Evolutionary conservation across 2,888 invertebrate species (phyloP), one percentile per base, ranked within the genome.

Genomic region (Boloria selene): DNA sequence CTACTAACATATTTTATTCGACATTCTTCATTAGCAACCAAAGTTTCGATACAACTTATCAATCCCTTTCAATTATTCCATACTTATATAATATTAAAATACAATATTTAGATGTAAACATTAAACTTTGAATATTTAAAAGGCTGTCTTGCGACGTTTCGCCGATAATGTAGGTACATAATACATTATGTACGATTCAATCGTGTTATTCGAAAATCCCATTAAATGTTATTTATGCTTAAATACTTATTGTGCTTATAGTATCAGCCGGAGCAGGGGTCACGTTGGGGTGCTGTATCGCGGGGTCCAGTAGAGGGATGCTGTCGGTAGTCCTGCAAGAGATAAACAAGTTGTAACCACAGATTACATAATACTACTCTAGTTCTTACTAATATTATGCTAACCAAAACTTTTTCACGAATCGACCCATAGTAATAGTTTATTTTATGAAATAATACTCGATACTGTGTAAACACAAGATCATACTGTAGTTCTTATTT

Each of bases 201-300:
- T n/a, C 56, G 44, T 22, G 45, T 54, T 56, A 38, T 13, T 61
- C 14, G 58, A 26, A 45, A 54, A 53, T 51, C 44, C 44, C 44
- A 14, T 17, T 13, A 51, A 22, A 4, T 26, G 52, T 50, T 49
- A 49, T 17, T 6, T 59, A n/a, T 47, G 31, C 76, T 86, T 87
- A 92, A 74, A 92, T 92, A 68, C 92, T 93, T 69, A 93, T 93
- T 1, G 93, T 93, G 79, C 93, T 93, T 66, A 93, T 93, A 0
- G 92, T 88, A 68, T 92, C 91, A 0, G 86, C 88, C 0, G 92
- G 92, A 0, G 90, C 90, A 0, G 86, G 83, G 0, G 92, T 88
- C 17, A 88, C 82, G 50, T 73, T 86, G 0, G 91, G 84, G 62
- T 90, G 90, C 67, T 91, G 89, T 31, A 88, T 82, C 10, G 87